phyloP scores from a whole-genome alignment of 92 coral and sea anemone genomes.

The Nematostella vectensis region DNA sequence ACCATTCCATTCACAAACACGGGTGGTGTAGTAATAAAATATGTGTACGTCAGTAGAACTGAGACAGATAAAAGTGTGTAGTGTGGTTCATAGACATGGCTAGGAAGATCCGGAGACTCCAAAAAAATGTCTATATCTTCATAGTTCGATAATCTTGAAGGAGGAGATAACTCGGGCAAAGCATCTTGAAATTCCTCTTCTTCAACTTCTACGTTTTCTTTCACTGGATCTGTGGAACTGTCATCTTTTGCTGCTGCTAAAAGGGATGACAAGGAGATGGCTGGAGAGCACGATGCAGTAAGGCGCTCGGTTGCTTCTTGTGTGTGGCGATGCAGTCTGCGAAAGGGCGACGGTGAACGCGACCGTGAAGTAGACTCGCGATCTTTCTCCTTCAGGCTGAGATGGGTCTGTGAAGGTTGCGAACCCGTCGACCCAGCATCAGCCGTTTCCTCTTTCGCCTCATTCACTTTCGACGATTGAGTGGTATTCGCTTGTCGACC shows the following conservation, averaged over 20 bases:
- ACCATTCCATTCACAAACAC: conserved; percentile 78
- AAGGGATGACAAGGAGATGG: conserved; percentile 70
- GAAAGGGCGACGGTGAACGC: conserved; percentile 84
- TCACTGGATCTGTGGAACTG: conserved; percentile 24
- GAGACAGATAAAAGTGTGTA: conserved; percentile 46
- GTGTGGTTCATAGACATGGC: conserved; percentile 37
- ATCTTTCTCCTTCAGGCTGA: conserved; percentile 27
- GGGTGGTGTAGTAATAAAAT: conserved; percentile 49
- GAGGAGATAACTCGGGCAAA: conserved; percentile 3
- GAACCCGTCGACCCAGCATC: conserved; percentile 33
- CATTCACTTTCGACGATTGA: conserved; percentile 31
- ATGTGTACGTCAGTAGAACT: conserved; percentile 45
- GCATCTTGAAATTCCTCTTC: conserved; percentile 26
- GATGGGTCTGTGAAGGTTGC: conserved; percentile 54
- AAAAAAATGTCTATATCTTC: background rate
- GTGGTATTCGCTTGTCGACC: conserved; percentile 22
- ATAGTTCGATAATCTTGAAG: background rate
- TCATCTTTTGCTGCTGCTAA: conserved; percentile 72
- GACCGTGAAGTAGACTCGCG: conserved; percentile 21
- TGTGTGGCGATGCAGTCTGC: conserved; percentile 40
- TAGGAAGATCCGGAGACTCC: background rate
- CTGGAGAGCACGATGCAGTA: conserved; percentile 22
- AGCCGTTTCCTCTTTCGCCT: conserved; percentile 49
- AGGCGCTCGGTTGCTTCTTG: conserved; percentile 4
- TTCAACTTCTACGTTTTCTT: conserved; percentile 21